phyloP scores from a whole-genome alignment of 2,797 vertebrate genomes.

The Urocyon cinereoargenteus region DNA sequence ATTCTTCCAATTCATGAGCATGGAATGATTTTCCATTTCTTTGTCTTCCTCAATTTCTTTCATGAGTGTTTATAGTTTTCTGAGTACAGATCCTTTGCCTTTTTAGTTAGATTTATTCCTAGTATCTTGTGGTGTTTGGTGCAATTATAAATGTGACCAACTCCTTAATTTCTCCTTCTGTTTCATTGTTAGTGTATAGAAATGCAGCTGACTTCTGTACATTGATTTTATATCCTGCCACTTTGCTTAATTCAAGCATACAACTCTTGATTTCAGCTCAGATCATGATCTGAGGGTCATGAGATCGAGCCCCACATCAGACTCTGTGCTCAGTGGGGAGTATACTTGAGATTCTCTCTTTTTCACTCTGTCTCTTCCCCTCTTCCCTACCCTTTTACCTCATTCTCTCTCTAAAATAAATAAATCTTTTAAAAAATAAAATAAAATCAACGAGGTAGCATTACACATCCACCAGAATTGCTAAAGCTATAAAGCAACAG shows the following conservation, averaged over 20 bases:
- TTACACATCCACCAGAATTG: not conserved
- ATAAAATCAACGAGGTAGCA: not conserved
- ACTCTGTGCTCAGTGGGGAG: not conserved
- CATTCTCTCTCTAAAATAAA: not conserved
- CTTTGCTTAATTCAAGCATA: not conserved
- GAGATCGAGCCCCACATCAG: accelerated
- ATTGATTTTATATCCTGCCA: no score
- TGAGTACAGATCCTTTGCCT: no score
- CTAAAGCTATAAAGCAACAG: not conserved
- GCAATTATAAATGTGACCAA: no score
- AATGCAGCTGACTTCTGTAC: no score
- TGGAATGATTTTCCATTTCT: no score
- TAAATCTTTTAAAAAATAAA: not conserved
- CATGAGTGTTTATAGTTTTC: no score
- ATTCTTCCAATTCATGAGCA: no score
- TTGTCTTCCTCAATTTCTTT: no score
- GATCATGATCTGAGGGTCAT: not conserved
- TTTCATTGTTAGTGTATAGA: no score
- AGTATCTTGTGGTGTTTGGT: no score
- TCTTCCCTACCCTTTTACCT: not conserved
- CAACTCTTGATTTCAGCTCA: not conserved
- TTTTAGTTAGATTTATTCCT: no score
- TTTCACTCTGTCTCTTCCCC: not conserved
- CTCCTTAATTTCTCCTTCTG: no score
- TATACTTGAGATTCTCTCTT: not conserved